A percentile compares a stretch with the other conserved stretches of the same genome.
Conservation (phyloP, 2,888 invertebrate genomes). For the Leptinotarsa rubiginosa region DNA sequence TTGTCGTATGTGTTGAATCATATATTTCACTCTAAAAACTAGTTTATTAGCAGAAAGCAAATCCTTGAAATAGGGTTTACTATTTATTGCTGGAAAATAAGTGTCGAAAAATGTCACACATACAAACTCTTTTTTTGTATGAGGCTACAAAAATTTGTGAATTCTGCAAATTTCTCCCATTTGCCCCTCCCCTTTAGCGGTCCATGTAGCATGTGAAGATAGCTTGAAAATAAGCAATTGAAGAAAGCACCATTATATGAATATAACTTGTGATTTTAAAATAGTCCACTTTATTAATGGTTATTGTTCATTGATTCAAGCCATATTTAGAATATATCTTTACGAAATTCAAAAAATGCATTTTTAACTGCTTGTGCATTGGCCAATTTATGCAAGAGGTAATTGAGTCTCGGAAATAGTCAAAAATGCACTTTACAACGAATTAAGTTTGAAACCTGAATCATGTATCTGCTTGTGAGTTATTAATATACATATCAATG, state of each 20-base stretch:
- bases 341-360: slow-evolving; percentile 55
- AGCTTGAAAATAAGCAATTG: slow-evolving; percentile 67
- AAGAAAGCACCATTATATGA: slow-evolving; percentile 66
- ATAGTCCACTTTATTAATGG: slow-evolving; percentile 55
- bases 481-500: slow-evolving; percentile 22
- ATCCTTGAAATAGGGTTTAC: slow-evolving; percentile 40
- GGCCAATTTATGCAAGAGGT: slow-evolving; percentile 40
- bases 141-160: slow-evolving; percentile 66
- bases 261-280: slow-evolving; percentile 59
- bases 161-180: slow-evolving; percentile 61
- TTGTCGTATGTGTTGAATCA: slow-evolving; percentile 42
- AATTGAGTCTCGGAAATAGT: slow-evolving; percentile 25
- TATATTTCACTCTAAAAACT: slow-evolving; percentile 44
- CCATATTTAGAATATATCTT: slow-evolving; percentile 55
- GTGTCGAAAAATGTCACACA: slow-evolving; percentile 63
- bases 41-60: slow-evolving; percentile 48
- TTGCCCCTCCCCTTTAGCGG: slow-evolving; percentile 66
- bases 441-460: slow-evolving; percentile 49
- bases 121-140: slow-evolving; percentile 62
- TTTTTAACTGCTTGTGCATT: slow-evolving; percentile 49
- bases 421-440: slow-evolving; percentile 52
- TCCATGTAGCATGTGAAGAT: slow-evolving; percentile 68
- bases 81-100: slow-evolving; percentile 38
- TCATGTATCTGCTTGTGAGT: slow-evolving; percentile 42
- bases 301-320: slow-evolving; percentile 60